Evolutionary conservation across 2,113 vertebrate genomes (phyloP), one percentile per base, ranked within the genome.

Genomic region (Ageneiosus marmoratus): DNA sequence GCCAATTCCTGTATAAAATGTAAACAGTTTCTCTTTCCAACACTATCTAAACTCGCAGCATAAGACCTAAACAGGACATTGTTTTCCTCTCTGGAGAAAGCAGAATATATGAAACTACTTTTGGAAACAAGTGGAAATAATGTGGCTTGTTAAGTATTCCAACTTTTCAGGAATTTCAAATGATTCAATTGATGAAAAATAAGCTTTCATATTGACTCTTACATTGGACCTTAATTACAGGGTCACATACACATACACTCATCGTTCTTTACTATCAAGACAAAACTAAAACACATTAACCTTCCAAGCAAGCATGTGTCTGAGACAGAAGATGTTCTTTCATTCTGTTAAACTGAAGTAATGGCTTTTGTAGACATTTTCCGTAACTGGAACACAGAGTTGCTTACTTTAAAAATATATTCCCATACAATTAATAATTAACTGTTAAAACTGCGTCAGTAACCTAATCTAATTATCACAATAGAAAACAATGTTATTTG

Each of bases 1-100:
- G 56, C 98, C 98, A 73, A 98, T 98, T 85, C 98, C 98, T 99
- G 90, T 86, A 74, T 15, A 85, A 90, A 20, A 86, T 8, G 79
- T 34, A 70, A 22, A 79, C n/a, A 85, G 32, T 65, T 41, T 72
- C 29, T 69, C 16, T 60, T 32, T 13, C 10, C 24, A 73, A 50
- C 37, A 81, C 37, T 37, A 27, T 44, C 7, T 1, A 56, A 22
- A 16, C n/a, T 41, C 4, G 2, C 18, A 53, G 16, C 0, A 48
- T 11, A 12, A 53, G 12, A 32, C 27, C 48, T 27, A 51, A 20
- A 75, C 4, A n/a, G 4, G 20, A 37, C 50, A 13, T 18, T 46
- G 15, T 76, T 81, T 75, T 18, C 37, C 4, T 27, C 2, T 56
- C 60, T 76, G 44, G 20, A 48, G 51, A 37, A 72, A 46, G 41